Evolutionary conservation across 2,797 vertebrate species (phyloP), one percentile per base, ranked within the genome.

Genomic region (Sebastes minor): DNA sequence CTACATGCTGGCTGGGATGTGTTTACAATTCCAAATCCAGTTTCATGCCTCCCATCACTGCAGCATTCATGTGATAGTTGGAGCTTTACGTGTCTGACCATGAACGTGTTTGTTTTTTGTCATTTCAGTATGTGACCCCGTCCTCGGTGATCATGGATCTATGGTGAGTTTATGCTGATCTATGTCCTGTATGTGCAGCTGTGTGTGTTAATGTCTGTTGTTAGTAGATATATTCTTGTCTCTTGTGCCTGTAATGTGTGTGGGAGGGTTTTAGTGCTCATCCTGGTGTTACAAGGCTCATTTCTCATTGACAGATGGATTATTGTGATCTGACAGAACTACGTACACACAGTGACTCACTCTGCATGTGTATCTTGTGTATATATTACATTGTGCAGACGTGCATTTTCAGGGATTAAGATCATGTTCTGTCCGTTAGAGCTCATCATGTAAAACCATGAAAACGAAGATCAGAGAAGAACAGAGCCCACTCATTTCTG

Each of bases 91-190:
- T 18, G 33, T 86, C 28, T 60, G 57, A 62, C 20, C 13, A 4
- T 55, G n/a, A 55, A 23, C 11, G 7, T 82, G 62, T 70, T 85
- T 82, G 53, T 70, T 85, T 52, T 78, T 82, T 92, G 46, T 79
- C 73, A 1, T 96, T 89, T 0, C 96, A 99, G 98, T 99, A 20
- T 99, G 98, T 56, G 98, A 99, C 93, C 98, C 98, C 0, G 98
- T 99, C 89, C 97, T 99, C 74, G 98, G 98, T 6, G 98, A 99
- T 93, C 98, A 99, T 81, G 98, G 98, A 86, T 97, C 96, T 20
- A 99, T 99, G 98, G 98, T 99, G 89, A 95, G 95, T 69, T 63
- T 38, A 38, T 38, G 6, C 5, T 20, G 10, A 5, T 62, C 8
- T 55, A 0, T 67, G 25, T 53, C 0, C 20, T 70, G 60, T 73